Conservation (phyloP, 2,113 vertebrate genomes). For the Entosphenus tridentatus region DNA sequence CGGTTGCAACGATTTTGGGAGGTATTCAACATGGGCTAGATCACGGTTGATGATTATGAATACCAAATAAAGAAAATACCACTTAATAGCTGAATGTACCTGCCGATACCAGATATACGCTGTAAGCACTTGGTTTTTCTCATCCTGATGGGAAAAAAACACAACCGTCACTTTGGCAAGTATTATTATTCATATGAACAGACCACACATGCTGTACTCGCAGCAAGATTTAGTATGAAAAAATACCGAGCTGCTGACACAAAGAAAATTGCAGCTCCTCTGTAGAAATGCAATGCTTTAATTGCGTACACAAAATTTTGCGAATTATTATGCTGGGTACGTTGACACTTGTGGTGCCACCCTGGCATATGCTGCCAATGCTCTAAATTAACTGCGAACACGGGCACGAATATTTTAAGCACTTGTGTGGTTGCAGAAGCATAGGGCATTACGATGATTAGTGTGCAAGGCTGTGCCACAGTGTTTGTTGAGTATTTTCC, state of each 20-base stretch:
- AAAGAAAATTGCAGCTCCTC: neutral
- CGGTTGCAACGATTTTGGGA: too few relatives aligned
- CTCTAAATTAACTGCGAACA: too few relatives aligned
- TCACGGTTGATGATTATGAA: constrained; percentile 8
- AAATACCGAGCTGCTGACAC: neutral
- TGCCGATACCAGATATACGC: constrained; percentile 96
- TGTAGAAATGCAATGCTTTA: neutral
- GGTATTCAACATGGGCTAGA: neutral
- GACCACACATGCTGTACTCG: neutral
- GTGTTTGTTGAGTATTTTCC: constrained; percentile 8
- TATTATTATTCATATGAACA: neutral
- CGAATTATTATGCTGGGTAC: neutral
- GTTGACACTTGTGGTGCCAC: constrained; percentile 16
- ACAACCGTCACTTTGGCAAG: neutral
- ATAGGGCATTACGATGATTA: too few relatives aligned
- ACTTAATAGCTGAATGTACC: constrained; percentile 23
- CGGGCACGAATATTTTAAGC: too few relatives aligned
- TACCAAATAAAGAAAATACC: constrained; percentile 5
- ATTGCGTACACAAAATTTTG: neutral
- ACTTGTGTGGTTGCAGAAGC: too few relatives aligned
- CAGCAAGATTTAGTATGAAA: neutral
- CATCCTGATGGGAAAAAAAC: constrained; percentile 27
- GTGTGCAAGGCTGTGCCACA: too few relatives aligned
- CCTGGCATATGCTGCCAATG: constrained; percentile 13
- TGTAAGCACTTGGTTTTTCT: constrained; percentile 55